Conservation (phyloP, 2,113 vertebrate genomes). For the Leuciscus idus region DNA sequence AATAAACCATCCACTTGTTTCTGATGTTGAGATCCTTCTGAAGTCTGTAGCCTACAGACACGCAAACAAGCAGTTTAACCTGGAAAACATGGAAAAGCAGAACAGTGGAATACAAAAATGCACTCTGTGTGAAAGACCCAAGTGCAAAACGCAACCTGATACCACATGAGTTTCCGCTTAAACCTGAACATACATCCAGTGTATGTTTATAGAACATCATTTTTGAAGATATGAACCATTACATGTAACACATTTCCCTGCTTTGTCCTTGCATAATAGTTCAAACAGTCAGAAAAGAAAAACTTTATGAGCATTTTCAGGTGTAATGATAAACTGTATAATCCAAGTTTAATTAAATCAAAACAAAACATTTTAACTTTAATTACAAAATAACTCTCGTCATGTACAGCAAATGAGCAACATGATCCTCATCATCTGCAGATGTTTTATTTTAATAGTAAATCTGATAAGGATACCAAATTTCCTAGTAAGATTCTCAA, state of each 20-base stretch:
- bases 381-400: background rate
- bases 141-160: conserved; percentile 16
- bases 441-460: background rate
- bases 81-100: too few species aligned
- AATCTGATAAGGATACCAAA: background rate
- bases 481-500: background rate
- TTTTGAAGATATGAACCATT: conserved; percentile 41
- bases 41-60: too few species aligned
- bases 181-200: background rate
- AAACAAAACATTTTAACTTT: background rate
- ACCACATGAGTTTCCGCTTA: conserved; percentile 29
- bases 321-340: background rate
- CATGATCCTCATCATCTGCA: conserved; percentile 20
- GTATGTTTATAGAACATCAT: background rate
- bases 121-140: background rate
- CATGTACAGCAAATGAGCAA: background rate
- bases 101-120: too few species aligned
- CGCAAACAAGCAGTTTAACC: too few species aligned
- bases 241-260: background rate
- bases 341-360: background rate
- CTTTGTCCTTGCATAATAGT: background rate
- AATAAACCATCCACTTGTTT: too few species aligned
- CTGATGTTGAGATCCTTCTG: too few species aligned
- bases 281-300: background rate
- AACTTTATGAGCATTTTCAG: background rate